Conservation (phyloP, 1,140 invertebrate species). For the Dendroctonus ponderosae region DNA sequence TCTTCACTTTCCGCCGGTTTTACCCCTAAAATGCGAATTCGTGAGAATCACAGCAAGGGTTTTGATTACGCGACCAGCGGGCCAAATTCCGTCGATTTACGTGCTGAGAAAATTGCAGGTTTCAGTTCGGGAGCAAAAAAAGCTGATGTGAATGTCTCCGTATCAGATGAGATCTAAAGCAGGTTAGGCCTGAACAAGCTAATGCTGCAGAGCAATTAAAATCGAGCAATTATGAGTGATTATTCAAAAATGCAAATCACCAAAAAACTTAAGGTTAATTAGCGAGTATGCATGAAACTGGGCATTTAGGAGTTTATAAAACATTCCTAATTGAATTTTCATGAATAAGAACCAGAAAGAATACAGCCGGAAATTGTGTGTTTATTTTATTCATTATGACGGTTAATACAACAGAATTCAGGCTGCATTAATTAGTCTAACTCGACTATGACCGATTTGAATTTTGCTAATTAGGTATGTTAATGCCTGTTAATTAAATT, state of each 20-base stretch:
- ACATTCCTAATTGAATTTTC: conserved; percentile 27
- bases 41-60: conserved; percentile 30
- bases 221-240: conserved; percentile 6
- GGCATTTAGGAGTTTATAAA: conserved; percentile 22
- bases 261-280: conserved; percentile 18
- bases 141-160: too few species aligned
- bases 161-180: too few species aligned
- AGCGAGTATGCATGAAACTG: conserved; percentile 26
- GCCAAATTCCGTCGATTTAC: conserved; percentile 8
- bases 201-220: background rate
- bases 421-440: conserved; percentile 13
- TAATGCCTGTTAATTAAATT: background rate
- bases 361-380: conserved; percentile 10
- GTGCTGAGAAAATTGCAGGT: conserved; percentile 23
- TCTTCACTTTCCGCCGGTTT: conserved; percentile 20
- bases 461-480: conserved; percentile 20
- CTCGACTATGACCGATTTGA: conserved; percentile 16
- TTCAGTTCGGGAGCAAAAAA: background rate
- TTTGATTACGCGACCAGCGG: conserved; percentile 11
- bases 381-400: conserved; percentile 11
- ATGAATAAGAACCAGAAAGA: conserved; percentile 18
- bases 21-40: conserved; percentile 25
- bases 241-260: conserved; percentile 24
- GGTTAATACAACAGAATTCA: background rate
- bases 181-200: too few species aligned